Evolutionary conservation across 2,888 invertebrate species (phyloP).

Genomic region (Drosophila recens): DNA sequence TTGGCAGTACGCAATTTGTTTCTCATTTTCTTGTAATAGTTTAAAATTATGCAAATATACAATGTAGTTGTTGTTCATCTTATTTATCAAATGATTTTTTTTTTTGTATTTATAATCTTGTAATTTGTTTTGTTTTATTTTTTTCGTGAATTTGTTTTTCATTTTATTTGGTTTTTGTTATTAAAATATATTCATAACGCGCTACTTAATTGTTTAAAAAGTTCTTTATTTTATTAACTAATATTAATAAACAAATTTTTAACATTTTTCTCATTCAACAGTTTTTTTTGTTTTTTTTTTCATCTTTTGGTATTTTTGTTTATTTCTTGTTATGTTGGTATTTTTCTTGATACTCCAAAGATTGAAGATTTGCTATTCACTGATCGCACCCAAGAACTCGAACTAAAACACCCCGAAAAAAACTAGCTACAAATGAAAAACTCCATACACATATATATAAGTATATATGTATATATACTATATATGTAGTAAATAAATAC

Average conservation of each 20-base stretch:
- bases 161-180: slow-evolving; percentile 49
- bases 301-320: slow-evolving; percentile 21
- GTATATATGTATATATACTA: slow-evolving; percentile 1
- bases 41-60: slow-evolving; percentile 65
- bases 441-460: slow-evolving; percentile 22
- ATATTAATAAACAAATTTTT: slow-evolving; percentile 78
- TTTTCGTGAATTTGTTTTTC: slow-evolving; percentile 18
- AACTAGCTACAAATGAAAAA: slow-evolving; percentile 54
- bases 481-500: slow-evolving; percentile 43
- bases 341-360: slow-evolving; percentile 8
- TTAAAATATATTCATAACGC: slow-evolving; percentile 79
- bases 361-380: slow-evolving; percentile 15
- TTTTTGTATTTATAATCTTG: slow-evolving; percentile 8
- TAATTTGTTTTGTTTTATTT: slow-evolving; percentile 28
- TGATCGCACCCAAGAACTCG: slow-evolving; percentile 46
- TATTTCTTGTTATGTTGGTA: slow-evolving; percentile 14
- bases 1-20: slow-evolving; percentile 82
- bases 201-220: slow-evolving; percentile 81
- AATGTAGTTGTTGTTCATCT: slow-evolving; percentile 49
- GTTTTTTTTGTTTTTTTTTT: slow-evolving; percentile 43
- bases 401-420: slow-evolving; percentile 43
- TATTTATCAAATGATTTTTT: slow-evolving; percentile 7
- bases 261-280: slow-evolving; percentile 69
- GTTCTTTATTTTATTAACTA: slow-evolving; percentile 67
- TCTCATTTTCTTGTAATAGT: slow-evolving; percentile 39